These are phyloP conservation scores for Thaumetopoea pityocampa DNA, from an alignment of 1,140 invertebrate species.

Conservation along the genomic window DNA sequence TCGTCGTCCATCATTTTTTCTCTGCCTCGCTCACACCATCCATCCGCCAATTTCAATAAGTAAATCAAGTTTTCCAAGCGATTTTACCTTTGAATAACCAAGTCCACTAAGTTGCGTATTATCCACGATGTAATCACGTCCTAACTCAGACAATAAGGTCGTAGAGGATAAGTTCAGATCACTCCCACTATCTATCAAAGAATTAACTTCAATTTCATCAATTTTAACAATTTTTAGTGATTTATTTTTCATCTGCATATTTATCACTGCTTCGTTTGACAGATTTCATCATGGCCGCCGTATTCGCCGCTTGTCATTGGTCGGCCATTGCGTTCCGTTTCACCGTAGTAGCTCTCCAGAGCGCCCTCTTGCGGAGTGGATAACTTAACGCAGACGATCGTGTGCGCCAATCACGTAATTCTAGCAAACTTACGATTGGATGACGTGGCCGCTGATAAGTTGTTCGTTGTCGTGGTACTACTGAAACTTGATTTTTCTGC, in stretches of 20 bases:
- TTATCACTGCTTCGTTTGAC: constrained; percentile 1
- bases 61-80: not conserved
- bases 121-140: not conserved
- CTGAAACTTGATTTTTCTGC: not conserved
- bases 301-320: too few relatives aligned
- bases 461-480: not conserved
- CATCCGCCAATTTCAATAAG: not conserved
- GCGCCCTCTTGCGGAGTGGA: too few relatives aligned
- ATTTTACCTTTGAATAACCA: not conserved
- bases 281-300: too few relatives aligned
- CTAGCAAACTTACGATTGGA: not conserved
- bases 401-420: not conserved
- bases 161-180: not conserved
- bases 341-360: too few relatives aligned
- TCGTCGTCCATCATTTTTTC: too few relatives aligned
- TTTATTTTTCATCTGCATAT: constrained; percentile 3
- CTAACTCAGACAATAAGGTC: not conserved
- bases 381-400: too few relatives aligned
- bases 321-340: too few relatives aligned
- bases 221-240: constrained; percentile 1
- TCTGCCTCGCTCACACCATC: too few relatives aligned
- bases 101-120: not conserved
- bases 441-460: not conserved
- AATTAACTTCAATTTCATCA: not conserved
- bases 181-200: not conserved